Base-by-base conservation (phyloP, 2,888 invertebrate species). In the Polia nebulosa region DNA sequence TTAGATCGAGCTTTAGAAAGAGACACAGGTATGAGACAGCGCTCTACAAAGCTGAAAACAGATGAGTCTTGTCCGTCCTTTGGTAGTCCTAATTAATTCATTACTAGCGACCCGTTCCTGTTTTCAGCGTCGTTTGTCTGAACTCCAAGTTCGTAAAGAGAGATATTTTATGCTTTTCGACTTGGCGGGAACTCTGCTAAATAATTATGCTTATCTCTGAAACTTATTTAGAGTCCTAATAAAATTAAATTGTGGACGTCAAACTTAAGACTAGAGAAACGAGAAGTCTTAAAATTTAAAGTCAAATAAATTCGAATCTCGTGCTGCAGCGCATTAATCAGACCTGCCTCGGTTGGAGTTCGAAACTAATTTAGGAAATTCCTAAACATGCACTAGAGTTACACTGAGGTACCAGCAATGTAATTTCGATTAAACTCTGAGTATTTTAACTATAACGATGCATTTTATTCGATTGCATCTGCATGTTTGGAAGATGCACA, bases 51-150 rank as follows among this genome's bases (percentile, higher is more conserved):
- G 17, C 39, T 17, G 39, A 13, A 17, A 20, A 65, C 20, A 29
- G 44, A 58, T 34, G 32, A 61, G 11, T 29, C n/a, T 45, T 52
- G 53, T 32, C 55, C 20, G 20, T 29, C 39, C 45, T 61, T 71
- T 47, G 34, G 9, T 25, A 61, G 34, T 20, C 52, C 39, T 65
- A 62, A 72, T 77, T 74, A 69, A 69, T 80, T 66, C 9, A 77
- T 74, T 58, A 59, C 34, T 6, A 32, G 59, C 55, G 49, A 51
- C 61, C 68, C 60, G 45, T 57, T 59, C 63, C 60, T 34, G 60
- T 58, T 77, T 71, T 61, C 52, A 60, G 49, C 34, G 29, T 51
- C 36, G 70, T 67, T 67, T 67, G 56, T 72, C 45, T 70, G 25
- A 3, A 22, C 20, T 45, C 34, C 27, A 34, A 51, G 34, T 49